Evolutionary conservation across 1,140 invertebrate species (phyloP), one percentile per base, ranked within the genome.

Genomic region (Lasioglossum albipes): DNA sequence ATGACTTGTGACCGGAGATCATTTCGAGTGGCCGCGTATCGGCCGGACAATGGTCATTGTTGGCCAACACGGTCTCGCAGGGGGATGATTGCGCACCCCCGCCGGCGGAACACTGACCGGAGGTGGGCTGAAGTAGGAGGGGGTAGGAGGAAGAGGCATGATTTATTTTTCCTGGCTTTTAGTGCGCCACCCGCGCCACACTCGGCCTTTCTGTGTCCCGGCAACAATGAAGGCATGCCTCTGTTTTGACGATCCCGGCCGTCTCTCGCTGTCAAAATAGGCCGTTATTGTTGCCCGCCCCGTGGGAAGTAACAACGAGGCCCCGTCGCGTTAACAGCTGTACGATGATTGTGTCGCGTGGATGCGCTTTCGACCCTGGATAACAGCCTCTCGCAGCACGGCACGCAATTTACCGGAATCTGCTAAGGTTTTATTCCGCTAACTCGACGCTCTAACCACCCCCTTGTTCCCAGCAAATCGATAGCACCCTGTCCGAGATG

Each of bases 1-100:
- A 92, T 92, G 91, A 91, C 91, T 91, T 91, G 91, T 92, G 91
- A 92, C 91, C 90, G 91, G 91, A 90, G 89, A 91, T 91, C 88
- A 90, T 91, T 91, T 91, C 82, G 86, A 91, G 89, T 88, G 88
- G 85, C 75, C 87, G 82, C 82, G 76, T 78, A 86, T 84, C 85
- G 87, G 84, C 75, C 73, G 90, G 87, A 88, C 79, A 90, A 84
- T 84, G 89, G 88, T 90, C 89, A 92, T 92, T 92, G 91, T 92
- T 92, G 91, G 88, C 88, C 91, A 86, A 92, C 91, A 90, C 82
- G 90, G 88, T 90, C 36, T 36, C 89, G 90, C 88, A 78, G 84
- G 82, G 88, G 88, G 88, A 91, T 90, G 86, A 91, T 86, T 68
- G 81, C 84, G 83, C 54, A 59, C 69, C 52, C 20, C 69, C 52